A percentile compares a stretch with the other conserved stretches of the same genome.
Evolutionary conservation across 2,797 vertebrate genomes (phyloP).

Genomic region (Mycteria americana): DNA sequence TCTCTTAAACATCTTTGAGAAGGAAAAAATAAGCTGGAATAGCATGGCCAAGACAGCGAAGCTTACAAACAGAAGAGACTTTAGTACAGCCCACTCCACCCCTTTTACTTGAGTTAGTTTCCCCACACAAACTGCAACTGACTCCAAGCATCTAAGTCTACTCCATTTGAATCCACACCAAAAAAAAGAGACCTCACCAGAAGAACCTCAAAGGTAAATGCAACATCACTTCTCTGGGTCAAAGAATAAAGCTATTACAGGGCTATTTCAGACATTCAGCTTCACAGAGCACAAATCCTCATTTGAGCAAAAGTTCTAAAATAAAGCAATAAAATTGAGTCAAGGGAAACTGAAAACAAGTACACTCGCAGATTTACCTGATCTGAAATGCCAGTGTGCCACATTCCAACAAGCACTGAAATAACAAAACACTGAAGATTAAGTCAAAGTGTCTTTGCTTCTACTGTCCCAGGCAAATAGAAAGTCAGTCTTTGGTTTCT

Average conservation of each 20-base stretch:
- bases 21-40: neutral
- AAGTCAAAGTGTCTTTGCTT: neutral
- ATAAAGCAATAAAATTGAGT: neutral
- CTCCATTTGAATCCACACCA: neutral
- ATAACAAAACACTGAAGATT: neutral
- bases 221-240: neutral
- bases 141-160: neutral
- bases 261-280: neutral
- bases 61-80: neutral
- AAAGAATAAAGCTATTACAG: neutral
- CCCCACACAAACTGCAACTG: neutral
- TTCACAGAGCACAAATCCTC: neutral
- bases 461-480: neutral
- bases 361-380: neutral
- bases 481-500: neutral
- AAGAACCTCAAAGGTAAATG: neutral
- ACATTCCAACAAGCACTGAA: neutral
- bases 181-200: neutral
- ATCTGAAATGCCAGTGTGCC: neutral
- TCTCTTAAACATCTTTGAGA: neutral
- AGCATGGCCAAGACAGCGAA: rapidly evolving
- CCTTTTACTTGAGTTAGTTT: neutral
- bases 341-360: neutral
- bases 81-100: neutral
- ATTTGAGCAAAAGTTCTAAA: neutral